Conservation (phyloP, 2,888 invertebrate genomes). For the Tortricodes alternella region DNA sequence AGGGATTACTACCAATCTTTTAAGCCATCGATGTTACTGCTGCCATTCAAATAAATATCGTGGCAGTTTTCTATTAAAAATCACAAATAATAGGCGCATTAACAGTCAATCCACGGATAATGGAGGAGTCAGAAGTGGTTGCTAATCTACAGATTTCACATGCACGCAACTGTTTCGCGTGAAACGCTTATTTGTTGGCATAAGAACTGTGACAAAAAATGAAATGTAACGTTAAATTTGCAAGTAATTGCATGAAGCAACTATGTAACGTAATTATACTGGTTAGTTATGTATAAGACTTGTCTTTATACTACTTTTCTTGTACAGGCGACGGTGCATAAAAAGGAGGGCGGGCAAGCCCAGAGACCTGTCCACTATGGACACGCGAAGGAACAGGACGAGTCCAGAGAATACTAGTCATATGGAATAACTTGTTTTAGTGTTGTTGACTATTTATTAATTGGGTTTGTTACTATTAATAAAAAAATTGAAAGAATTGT, state of each 20-base stretch:
- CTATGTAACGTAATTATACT: conserved; percentile 25
- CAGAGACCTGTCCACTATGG: conserved; percentile 64
- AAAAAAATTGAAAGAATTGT: conserved; percentile 1
- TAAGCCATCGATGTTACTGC: too few relatives aligned
- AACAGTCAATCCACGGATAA: too few relatives aligned
- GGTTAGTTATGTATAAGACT: conserved; percentile 12
- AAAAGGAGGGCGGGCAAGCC: conserved; percentile 60
- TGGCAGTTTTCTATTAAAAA: too few relatives aligned
- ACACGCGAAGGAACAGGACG: conserved; percentile 58
- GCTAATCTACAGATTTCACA: too few relatives aligned
- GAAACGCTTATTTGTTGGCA: conserved; percentile 1
- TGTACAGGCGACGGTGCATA: conserved; percentile 71
- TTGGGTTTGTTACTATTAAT: conserved; percentile 33
- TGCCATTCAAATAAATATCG: too few relatives aligned
- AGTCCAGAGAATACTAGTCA: conserved; percentile 72
- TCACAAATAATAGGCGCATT: too few relatives aligned
- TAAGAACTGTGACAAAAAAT: conserved; percentile 17
- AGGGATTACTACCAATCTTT: too few relatives aligned
- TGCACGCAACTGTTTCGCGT: background rate
- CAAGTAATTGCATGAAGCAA: conserved; percentile 17
- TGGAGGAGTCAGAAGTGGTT: too few relatives aligned
- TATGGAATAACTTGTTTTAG: conserved; percentile 34
- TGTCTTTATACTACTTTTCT: conserved; percentile 39
- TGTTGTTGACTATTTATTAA: conserved; percentile 59
- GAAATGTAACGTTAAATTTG: conserved; percentile 7